These are phyloP conservation scores for Leuciscus idus DNA, from an alignment of 2,113 vertebrate species.

Conservation along the genomic window DNA sequence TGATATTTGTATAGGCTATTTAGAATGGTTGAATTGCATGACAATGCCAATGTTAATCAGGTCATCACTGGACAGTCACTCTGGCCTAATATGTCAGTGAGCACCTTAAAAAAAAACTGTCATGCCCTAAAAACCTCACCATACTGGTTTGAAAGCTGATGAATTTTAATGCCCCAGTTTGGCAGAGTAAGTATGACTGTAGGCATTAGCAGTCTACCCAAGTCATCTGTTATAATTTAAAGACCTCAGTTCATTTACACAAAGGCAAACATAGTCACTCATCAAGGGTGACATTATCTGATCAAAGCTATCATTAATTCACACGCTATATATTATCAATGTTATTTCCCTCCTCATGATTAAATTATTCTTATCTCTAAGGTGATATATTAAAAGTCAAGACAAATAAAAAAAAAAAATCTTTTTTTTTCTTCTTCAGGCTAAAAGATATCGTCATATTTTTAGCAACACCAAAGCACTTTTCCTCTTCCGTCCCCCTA, in stretches of 20 bases:
- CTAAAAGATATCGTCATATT: no score
- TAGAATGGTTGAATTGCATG: neutral
- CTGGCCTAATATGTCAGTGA: slow-evolving; percentile 20
- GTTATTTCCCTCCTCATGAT: neutral
- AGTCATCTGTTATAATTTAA: neutral
- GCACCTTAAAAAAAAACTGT: slow-evolving; percentile 13
- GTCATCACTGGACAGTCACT: neutral
- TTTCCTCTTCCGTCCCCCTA: no score
- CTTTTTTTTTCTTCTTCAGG: no score
- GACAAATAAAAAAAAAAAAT: no score
- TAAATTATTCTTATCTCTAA: neutral
- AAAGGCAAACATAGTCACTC: neutral
- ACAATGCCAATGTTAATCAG: neutral
- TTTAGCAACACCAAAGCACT: no score
- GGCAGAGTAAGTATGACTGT: neutral
- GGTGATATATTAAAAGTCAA: neutral
- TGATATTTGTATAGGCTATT: neutral
- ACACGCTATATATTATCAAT: neutral
- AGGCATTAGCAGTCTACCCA: neutral
- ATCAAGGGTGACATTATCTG: neutral
- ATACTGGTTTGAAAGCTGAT: neutral
- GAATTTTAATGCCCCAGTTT: slow-evolving; percentile 1
- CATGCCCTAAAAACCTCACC: neutral
- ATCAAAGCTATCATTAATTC: neutral
- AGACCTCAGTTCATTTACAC: neutral